Evolutionary conservation across 30 jellyfish, hydroid and myxozoan species (phyloP), one percentile per base, ranked within the genome.

Genomic region (Aurelia sp.): DNA sequence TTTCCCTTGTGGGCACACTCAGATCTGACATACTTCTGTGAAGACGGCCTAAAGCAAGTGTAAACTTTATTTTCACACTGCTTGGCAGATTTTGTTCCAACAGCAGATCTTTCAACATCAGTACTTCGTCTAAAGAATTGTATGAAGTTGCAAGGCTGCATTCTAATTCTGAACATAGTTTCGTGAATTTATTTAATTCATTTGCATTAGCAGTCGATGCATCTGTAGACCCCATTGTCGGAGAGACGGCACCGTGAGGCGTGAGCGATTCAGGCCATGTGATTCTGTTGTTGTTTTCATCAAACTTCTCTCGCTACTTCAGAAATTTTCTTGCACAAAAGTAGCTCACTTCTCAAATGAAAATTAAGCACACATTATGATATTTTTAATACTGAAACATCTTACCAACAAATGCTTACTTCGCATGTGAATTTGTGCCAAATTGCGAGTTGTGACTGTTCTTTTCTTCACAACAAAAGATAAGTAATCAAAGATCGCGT

Each of bases 21-120:
- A 83, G 27, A 72, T 82, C 95, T 38, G 91, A 69, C 76, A 84
- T 47, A 50, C 88, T 84, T 59, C 97, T 58, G 64, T 91, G 93
- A 59, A 91, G 89, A 3, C 88, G 82, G 11, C 90, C 96, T 21
- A 87, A 58, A 66, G 84, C 71, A 62, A 87, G 48, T 2, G 96
- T 76, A 3, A 76, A 50, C 55, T 76, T 73, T 16, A 76, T 72
- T 55, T 73, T 73, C 20, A 87, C 72, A 40, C 80, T 61, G 35
- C 89, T 60, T 50, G 96, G 96, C 7, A 87, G 80, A 62, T 70
- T 68, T 11, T 76, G 90, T 71, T 87, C 86, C 60, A 87, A 22
- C 13, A 87, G n/a, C 15, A 73, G 3, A 58, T 87, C 85, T 69
- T 87, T 87, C 72, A 87, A 67, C 53, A 63, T 50, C 47, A 87